Percentiles rank a stretch among this genome's conserved stretches.
These are phyloP conservation scores for Pristionchus exspectatus DNA, from an alignment of 2,888 invertebrate genomes.

Conservation along the genomic window DNA sequence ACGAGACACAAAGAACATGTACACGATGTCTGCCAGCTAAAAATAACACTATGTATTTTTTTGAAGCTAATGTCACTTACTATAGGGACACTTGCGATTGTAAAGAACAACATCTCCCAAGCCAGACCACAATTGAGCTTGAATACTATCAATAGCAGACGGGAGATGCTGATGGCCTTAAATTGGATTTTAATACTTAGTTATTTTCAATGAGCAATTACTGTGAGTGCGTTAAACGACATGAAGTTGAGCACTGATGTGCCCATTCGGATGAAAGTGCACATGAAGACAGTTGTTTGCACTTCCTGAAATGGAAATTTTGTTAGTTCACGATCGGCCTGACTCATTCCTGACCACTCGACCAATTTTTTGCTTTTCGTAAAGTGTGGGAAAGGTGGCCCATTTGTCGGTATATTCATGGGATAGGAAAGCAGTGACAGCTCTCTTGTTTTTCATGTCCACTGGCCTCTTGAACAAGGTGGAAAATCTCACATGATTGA, in stretches of 20 bases:
- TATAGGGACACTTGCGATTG: not conserved
- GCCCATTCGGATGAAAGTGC: constrained; percentile 19
- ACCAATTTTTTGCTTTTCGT: not conserved
- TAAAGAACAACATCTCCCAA: not conserved
- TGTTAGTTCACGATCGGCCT: not conserved
- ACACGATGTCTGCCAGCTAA: not conserved
- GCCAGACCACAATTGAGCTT: not conserved
- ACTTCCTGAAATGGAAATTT: not conserved
- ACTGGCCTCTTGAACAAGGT: not conserved
- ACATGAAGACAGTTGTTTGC: not conserved
- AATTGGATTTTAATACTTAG: not conserved
- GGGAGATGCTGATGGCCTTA: constrained; percentile 24
- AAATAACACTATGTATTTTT: not conserved
- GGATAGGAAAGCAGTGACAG: not conserved
- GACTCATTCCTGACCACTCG: too few species aligned
- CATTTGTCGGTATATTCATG: not conserved
- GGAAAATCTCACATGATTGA: not conserved
- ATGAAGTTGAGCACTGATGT: constrained; percentile 2
- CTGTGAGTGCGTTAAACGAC: constrained; percentile 8
- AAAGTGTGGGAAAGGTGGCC: not conserved
- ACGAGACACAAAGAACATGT: constrained; percentile 27
- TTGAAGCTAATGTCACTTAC: not conserved
- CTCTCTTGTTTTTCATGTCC: not conserved
- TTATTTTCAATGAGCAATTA: not conserved
- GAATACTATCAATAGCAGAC: not conserved